phyloP scores from a whole-genome alignment of 2,888 invertebrate genomes.

The Embidobia sp. region DNA sequence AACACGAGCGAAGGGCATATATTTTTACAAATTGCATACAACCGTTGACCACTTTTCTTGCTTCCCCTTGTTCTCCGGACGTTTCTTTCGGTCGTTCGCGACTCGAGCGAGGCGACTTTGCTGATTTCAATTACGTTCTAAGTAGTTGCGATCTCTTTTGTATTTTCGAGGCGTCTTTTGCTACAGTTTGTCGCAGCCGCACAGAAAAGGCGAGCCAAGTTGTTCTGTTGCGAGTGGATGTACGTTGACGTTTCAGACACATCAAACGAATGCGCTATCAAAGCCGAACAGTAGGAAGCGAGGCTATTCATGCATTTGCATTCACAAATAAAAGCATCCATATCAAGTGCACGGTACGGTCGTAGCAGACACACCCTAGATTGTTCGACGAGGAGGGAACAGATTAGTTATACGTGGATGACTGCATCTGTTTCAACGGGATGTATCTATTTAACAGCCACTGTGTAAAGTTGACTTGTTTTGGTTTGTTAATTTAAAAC shows the following conservation, averaged over 20 bases:
- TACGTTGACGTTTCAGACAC: constrained; percentile 22
- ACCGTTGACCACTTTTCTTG: constrained; percentile 23
- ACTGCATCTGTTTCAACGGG: constrained; percentile 40
- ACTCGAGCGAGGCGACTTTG: background rate
- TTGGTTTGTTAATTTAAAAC: no score
- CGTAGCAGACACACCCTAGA: constrained; percentile 43
- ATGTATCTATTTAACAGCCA: constrained; percentile 19
- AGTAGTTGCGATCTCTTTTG: background rate
- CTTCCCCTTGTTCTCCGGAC: background rate
- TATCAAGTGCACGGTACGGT: constrained; percentile 60
- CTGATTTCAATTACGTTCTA: background rate
- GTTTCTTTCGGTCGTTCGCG: background rate
- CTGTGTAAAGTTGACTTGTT: no score
- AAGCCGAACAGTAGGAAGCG: constrained; percentile 5
- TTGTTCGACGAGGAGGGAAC: constrained; percentile 21
- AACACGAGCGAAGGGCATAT: constrained; percentile 22
- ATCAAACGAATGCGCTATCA: constrained; percentile 32
- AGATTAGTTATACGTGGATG: constrained; percentile 28
- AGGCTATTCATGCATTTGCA: constrained; percentile 11
- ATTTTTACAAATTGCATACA: constrained; percentile 35
- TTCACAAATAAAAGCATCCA: constrained; percentile 51
- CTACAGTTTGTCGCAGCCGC: constrained; percentile 2
- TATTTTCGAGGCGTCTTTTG: constrained; percentile 1
- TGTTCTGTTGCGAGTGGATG: constrained; percentile 33
- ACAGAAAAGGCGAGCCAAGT: constrained; percentile 21